Conservation (phyloP, 2,113 vertebrate genomes). For the Sylvilagus bachmani region DNA sequence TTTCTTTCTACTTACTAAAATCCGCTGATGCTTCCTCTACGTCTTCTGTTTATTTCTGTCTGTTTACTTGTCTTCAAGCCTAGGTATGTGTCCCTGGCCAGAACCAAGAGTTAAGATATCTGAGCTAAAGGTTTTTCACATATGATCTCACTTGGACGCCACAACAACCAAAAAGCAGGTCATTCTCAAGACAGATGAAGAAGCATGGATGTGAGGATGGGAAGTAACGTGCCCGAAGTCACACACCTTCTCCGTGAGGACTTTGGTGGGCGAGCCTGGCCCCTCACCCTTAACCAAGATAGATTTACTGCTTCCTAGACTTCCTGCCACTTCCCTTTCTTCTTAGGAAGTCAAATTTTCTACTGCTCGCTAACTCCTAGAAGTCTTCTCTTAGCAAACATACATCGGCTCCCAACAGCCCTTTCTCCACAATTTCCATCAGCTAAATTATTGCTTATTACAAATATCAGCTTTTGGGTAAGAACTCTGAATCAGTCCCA, state of each 20-base stretch:
- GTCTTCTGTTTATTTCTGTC: not conserved
- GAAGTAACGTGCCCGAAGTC: not conserved
- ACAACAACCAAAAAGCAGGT: not conserved
- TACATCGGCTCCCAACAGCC: not conserved
- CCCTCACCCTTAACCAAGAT: not conserved
- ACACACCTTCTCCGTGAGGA: not conserved
- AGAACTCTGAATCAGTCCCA: not conserved
- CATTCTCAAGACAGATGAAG: not conserved
- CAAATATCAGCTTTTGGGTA: not conserved
- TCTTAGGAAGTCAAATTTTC: not conserved
- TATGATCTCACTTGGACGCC: not conserved
- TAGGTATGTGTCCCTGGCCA: not conserved
- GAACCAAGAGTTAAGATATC: not conserved
- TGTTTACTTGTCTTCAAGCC: slow-evolving; percentile 35
- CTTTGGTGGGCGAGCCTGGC: not conserved
- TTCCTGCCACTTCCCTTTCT: not conserved
- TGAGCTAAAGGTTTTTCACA: not conserved
- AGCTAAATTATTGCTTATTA: not conserved
- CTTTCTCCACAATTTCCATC: not conserved
- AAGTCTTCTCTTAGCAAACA: slow-evolving; percentile 21
- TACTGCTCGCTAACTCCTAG: not conserved
- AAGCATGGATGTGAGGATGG: not conserved
- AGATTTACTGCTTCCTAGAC: not conserved
- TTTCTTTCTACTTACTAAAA: not conserved
- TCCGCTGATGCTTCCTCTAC: not conserved